Conservation (phyloP, 1,140 invertebrate genomes). For the Lepidotrigona ventralis region DNA sequence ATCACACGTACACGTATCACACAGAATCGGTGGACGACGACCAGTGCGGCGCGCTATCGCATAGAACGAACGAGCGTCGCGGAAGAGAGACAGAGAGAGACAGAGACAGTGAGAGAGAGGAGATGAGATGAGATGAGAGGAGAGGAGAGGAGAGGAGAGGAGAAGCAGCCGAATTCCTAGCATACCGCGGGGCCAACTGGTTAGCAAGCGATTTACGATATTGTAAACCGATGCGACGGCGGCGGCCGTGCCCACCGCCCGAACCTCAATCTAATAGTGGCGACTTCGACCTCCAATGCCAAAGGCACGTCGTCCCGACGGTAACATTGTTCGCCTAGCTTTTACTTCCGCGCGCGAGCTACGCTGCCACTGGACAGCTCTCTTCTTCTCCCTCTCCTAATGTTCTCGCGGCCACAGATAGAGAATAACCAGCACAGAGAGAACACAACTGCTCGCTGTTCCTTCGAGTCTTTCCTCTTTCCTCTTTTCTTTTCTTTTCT, state of each 20-base stretch:
- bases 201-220: constrained; percentile 79
- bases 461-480: too few relatives aligned
- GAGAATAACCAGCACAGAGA: too few relatives aligned
- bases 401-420: too few relatives aligned
- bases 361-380: too few relatives aligned
- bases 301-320: constrained; percentile 54
- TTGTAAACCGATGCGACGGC: constrained; percentile 77
- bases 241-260: constrained; percentile 63
- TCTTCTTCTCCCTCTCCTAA: too few relatives aligned
- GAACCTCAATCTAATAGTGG: constrained; percentile 77
- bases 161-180: constrained; percentile 72
- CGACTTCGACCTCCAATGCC: constrained; percentile 68
- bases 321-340: constrained; percentile 45
- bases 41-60: not conserved
- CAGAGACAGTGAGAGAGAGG: not conserved
- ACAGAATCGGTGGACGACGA: too few relatives aligned
- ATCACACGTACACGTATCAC: constrained; percentile 34
- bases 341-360: constrained; percentile 31
- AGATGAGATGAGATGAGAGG: not conserved
- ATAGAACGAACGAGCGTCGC: constrained; percentile 45
- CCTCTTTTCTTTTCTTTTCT: too few relatives aligned
- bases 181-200: constrained; percentile 76
- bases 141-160: constrained; percentile 25
- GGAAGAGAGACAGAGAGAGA: not conserved
- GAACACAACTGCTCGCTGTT: too few relatives aligned